Conservation (phyloP, 2,113 vertebrate genomes). For the Chlamydotis undulata region DNA sequence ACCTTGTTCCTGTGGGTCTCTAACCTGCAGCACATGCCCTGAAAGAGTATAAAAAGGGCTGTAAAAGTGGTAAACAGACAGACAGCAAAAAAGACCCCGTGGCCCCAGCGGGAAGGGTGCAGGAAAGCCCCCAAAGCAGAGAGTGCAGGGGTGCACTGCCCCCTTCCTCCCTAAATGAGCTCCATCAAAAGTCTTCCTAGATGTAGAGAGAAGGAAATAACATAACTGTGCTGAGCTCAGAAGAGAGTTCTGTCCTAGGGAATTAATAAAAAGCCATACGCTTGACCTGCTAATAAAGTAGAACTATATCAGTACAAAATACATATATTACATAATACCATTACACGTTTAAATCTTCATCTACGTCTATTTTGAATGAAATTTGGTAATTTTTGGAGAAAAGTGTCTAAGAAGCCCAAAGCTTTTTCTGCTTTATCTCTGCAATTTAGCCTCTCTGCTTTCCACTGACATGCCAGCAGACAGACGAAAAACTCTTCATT, state of each 20-base stretch:
- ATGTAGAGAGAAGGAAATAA: not conserved
- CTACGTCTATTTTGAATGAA: not conserved
- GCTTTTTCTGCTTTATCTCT: not conserved
- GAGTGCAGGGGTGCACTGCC: accelerated
- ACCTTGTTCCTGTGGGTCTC: not conserved
- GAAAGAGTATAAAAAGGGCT: not conserved
- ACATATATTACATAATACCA: not conserved
- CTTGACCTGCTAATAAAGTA: not conserved
- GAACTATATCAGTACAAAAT: not conserved
- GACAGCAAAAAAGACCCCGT: not conserved
- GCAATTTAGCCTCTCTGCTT: not conserved
- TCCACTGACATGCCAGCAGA: not conserved
- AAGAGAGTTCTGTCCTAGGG: not conserved
- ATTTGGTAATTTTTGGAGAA: not conserved
- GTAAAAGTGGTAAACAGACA: not conserved
- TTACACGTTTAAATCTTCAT: not conserved
- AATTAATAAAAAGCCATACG: not conserved
- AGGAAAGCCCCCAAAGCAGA: not conserved
- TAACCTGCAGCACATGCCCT: not conserved
- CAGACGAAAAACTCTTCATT: not conserved
- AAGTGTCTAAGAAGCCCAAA: not conserved
- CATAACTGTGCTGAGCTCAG: not conserved
- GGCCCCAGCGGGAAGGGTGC: not conserved
- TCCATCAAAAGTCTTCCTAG: not conserved
- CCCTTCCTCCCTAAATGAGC: not conserved